Evolutionary conservation across 2,113 vertebrate species (phyloP), one percentile per base, ranked within the genome.

Genomic region (Phylloscopus trochiloides): DNA sequence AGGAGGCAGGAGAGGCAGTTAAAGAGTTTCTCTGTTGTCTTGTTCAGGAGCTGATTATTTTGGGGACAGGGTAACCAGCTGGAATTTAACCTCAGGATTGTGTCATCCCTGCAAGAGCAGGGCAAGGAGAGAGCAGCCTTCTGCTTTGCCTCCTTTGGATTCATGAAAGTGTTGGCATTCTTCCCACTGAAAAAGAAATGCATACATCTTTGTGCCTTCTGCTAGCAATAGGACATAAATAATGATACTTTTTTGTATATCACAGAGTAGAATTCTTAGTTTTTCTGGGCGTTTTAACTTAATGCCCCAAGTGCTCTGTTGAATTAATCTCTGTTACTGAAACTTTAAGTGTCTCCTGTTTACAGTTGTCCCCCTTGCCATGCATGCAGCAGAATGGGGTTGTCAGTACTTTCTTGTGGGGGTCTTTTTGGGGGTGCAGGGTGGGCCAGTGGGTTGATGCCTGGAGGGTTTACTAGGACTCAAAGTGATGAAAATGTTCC

Each of bases 11-110:
- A 92, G 82, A 92, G 79, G 82, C 47, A 87, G 42, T 63, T 94
- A 48, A 94, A 88, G 82, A 87, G 50, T 84, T 96, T 95, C 83
- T 55, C 77, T 57, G 40, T 63, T 93, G 47, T 73, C 75, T 86
- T 86, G 32, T 72, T 87, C 43, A 66, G 59, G 68, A 90, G 61
- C 0, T 45, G 65, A 17, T 66, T 73, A 31, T 18, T 22, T 0
- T 61, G 42, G 50, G 52, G 77, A 78, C 21, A 18, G 36, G 47
- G 24, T 52, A 67, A 51, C 29, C 3, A 17, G 42, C 50, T 84
- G 73, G 65, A 94, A 48, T 94, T 94, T 72, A 87, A 59, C 48
- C 40, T 65, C 58, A 34, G 58, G 50, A 40, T 58, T 34, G 71
- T 58, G 26, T 43, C 10, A 79, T 20, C n/a, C 50, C 43, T 79